phyloP scores from a whole-genome alignment of 2,797 vertebrate species.

The Pseudotriccus pelzelni region DNA sequence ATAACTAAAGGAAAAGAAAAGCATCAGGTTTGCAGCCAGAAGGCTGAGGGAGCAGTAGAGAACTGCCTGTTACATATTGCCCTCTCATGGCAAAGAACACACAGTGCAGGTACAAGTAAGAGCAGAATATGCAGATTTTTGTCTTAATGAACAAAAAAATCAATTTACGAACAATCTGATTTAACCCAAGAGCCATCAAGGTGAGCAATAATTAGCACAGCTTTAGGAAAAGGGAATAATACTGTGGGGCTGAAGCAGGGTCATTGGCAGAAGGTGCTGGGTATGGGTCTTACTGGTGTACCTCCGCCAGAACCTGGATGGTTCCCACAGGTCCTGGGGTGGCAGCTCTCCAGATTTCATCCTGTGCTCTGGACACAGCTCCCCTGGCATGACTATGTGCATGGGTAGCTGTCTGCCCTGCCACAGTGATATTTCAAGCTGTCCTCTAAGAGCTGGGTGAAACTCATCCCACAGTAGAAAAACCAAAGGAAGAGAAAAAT shows the following conservation, averaged over 20 bases:
- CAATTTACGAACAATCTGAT: background rate
- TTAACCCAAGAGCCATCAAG: background rate
- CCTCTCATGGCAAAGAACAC: constrained; percentile 55
- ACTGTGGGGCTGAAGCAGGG: background rate
- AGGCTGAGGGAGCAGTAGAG: background rate
- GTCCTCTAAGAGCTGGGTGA: background rate
- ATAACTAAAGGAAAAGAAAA: background rate
- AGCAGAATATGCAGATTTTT: background rate
- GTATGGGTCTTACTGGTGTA: background rate
- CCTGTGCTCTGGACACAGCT: background rate
- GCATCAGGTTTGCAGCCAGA: background rate
- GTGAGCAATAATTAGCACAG: background rate
- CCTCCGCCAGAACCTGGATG: background rate
- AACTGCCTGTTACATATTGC: background rate
- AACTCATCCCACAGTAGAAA: background rate
- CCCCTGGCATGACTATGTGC: background rate
- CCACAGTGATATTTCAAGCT: background rate
- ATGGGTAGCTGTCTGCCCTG: background rate
- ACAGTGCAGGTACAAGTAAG: background rate
- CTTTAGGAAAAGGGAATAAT: background rate
- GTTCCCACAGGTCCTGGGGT: background rate
- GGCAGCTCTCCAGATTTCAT: background rate
- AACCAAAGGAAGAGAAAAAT: background rate
- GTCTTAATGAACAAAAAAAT: background rate
- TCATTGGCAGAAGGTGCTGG: background rate